Conservation (phyloP, 2,113 vertebrate species). For the Elanus axillaris region DNA sequence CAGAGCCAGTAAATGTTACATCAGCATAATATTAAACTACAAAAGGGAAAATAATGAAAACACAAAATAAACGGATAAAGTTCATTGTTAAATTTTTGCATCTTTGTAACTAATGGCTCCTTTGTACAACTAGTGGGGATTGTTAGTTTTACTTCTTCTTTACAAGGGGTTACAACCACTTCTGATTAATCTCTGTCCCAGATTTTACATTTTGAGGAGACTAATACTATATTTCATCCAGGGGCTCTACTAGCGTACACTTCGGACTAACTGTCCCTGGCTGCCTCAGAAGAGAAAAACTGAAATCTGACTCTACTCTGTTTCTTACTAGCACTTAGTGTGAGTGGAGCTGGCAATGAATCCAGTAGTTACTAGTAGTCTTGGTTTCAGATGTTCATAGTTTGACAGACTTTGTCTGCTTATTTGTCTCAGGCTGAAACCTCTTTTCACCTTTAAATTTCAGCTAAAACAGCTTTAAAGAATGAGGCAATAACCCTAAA, state of each 20-base stretch:
- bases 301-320: background rate
- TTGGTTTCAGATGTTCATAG: background rate
- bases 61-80: background rate
- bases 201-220: background rate
- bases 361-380: background rate
- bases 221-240: background rate
- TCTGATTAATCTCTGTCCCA: background rate
- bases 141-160: background rate
- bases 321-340: background rate
- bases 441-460: background rate
- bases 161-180: background rate
- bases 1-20: background rate
- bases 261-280: background rate
- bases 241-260: background rate
- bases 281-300: background rate
- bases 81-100: background rate
- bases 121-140: background rate
- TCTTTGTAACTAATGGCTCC: background rate
- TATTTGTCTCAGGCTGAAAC: background rate
- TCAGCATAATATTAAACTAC: background rate
- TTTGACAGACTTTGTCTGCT: background rate
- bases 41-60: background rate
- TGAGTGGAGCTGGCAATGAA: background rate
- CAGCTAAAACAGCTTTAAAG: background rate
- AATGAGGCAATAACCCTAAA: background rate